These are phyloP conservation scores for Lacerta viridis DNA, from an alignment of 2,797 vertebrate genomes.

Conservation along the genomic window DNA sequence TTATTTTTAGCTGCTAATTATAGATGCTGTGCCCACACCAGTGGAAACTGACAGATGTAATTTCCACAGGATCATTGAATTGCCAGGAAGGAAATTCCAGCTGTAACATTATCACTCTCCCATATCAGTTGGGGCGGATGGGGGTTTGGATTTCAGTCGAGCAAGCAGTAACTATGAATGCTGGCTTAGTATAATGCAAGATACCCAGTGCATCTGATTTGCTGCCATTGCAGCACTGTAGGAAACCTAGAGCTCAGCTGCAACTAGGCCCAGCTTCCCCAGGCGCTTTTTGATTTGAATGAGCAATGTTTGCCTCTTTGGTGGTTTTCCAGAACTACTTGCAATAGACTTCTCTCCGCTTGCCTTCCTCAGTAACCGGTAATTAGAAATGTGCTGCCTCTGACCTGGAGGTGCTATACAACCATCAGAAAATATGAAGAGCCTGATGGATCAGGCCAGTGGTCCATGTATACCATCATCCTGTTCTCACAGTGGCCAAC, in stretches of 20 bases:
- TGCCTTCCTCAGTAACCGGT: neutral
- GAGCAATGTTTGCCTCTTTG: neutral
- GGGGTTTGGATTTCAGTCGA: neutral
- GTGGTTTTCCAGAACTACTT: neutral
- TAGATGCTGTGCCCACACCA: neutral
- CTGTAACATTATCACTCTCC: neutral
- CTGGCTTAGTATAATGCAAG: neutral
- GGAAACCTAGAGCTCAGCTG: neutral
- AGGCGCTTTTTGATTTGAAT: neutral
- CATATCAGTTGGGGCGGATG: neutral
- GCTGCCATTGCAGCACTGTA: neutral
- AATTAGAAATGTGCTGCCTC: no score
- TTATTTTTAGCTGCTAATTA: constrained; percentile 70
- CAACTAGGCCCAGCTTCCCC: neutral
- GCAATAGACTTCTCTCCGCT: neutral
- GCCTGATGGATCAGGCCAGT: no score
- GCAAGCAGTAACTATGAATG: accelerated
- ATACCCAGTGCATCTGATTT: neutral
- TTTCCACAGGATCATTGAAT: constrained; percentile 40
- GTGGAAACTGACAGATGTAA: constrained; percentile 42
- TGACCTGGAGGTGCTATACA: no score
- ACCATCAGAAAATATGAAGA: no score
- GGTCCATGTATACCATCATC: no score
- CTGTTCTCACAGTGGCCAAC: no score
- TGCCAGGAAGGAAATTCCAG: constrained; percentile 37